Evolutionary conservation across 2,888 invertebrate genomes (phyloP), one percentile per base, ranked within the genome.

Genomic region (Patella caerulea): DNA sequence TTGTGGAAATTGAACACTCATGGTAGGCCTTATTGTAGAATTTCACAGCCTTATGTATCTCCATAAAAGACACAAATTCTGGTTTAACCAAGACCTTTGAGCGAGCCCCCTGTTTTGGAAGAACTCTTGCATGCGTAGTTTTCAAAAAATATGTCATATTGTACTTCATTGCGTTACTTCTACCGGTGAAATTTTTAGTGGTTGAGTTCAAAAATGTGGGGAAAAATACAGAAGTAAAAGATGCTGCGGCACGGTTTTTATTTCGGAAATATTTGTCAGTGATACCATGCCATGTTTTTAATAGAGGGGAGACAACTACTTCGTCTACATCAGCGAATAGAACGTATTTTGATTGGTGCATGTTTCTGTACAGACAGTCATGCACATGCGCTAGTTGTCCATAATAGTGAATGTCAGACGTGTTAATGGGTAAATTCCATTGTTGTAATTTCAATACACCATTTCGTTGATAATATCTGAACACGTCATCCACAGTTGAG

Each of bases 341-440:
- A 19, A 65, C 65, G 14, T 19, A 65, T 24, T 65, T 65, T 24
- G 65, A 65, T 24, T 24, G 12, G 5, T 19, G 14, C 65, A 65
- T 65, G 24, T 65, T 65, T 19, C 65, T 19, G 11, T 24, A 65
- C 19, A 65, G 19, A 14, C 65, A 65, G 19, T 65, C 65, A 24
- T 65, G 65, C 65, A 65, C 14, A 65, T 65, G 19, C 19, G 65
- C 11, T n/a, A 65, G 11, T 65, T 65, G 65, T 65, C 65, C 65
- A 65, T 24, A 24, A 65, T 65, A 65, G 24, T 65, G 17, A 65
- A 65, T 65, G 14, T 65, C 65, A 24, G 11, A 11, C 0, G 11
- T 9, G 2, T 9, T 11, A 19, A 65, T 24, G 24, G 65, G 65
- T 19, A 65, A 19, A 65, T 65, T 24, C 65, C 65, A 65, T 9